A percentile compares a stretch with the other conserved stretches of the same genome.
These are phyloP conservation scores for Pseudopodoces humilis DNA, from an alignment of 2,113 vertebrate genomes.

Conservation along the genomic window DNA sequence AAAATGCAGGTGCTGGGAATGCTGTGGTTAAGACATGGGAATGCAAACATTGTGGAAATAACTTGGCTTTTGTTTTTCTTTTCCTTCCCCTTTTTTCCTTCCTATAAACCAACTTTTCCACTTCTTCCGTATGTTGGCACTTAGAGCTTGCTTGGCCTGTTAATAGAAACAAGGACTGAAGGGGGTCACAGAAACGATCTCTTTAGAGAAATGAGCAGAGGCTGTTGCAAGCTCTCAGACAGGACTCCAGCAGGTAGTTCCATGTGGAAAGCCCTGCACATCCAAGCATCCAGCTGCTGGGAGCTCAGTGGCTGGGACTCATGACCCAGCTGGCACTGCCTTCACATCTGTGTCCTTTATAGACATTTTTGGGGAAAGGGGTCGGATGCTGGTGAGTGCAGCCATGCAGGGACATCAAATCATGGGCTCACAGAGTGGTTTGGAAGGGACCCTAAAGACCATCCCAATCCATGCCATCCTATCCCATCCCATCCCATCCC, in stretches of 20 bases:
- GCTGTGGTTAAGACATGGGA: conserved; percentile 27
- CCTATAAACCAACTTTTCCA: conserved; percentile 42
- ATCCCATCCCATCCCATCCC: fast-evolving
- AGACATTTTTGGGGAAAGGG: not conserved
- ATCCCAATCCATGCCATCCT: fast-evolving
- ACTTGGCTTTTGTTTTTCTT: conserved; percentile 31
- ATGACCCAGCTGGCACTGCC: not conserved
- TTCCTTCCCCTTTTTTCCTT: conserved; percentile 8
- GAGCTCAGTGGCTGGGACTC: not conserved
- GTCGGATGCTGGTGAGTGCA: not conserved
- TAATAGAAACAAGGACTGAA: not conserved
- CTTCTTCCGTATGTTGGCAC: conserved; percentile 6
- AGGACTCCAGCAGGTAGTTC: not conserved
- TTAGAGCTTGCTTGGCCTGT: not conserved
- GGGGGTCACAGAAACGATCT: not conserved
- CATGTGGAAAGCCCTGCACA: not conserved
- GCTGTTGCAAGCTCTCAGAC: not conserved
- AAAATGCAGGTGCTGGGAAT: not conserved
- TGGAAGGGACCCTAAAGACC: not conserved
- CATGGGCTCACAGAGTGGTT: not conserved
- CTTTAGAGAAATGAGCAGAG: not conserved
- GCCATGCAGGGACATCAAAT: not conserved
- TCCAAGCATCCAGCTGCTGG: not conserved
- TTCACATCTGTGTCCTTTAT: not conserved
- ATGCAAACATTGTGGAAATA: conserved; percentile 35